Evolutionary conservation across 2,797 vertebrate species (phyloP).

Genomic region (Lacerta bilineata): DNA sequence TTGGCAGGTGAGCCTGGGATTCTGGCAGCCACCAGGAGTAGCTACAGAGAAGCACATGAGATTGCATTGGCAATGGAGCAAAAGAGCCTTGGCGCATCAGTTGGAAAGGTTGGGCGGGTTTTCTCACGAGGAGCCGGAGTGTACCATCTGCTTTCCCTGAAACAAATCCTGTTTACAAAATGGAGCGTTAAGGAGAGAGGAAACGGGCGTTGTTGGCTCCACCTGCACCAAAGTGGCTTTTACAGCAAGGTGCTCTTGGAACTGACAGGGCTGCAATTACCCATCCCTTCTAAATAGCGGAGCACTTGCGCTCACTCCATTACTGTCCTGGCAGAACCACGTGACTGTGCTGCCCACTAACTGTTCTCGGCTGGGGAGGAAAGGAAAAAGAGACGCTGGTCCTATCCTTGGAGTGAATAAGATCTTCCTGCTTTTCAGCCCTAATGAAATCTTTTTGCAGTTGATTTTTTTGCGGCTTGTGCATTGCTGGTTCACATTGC

Average conservation of each 20-base stretch:
- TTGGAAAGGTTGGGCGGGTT: background rate
- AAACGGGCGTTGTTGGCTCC: background rate
- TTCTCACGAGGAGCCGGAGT: background rate
- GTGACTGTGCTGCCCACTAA: conserved; percentile 54
- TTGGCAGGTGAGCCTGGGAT: no score
- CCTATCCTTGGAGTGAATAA: conserved; percentile 40
- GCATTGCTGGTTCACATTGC: background rate
- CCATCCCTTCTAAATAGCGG: conserved; percentile 73
- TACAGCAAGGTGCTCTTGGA: conserved; percentile 59
- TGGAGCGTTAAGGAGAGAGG: conserved; percentile 24
- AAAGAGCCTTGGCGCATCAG: background rate
- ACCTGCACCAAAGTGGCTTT: conserved; percentile 41
- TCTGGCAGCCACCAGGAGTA: background rate
- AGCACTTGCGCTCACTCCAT: conserved; percentile 55
- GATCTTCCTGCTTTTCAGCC: background rate
- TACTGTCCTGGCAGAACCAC: conserved; percentile 33
- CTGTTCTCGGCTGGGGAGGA: conserved; percentile 48
- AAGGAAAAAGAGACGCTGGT: conserved; percentile 27
- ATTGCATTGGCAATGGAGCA: background rate
- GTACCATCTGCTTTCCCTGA: background rate
- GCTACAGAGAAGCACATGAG: background rate
- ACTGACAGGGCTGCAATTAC: conserved; percentile 67
- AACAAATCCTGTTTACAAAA: background rate
- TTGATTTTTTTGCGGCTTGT: background rate
- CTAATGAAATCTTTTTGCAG: background rate